These are phyloP conservation scores for Rattus norvegicus DNA, from an alignment of 2,113 vertebrate genomes.

Conservation along the genomic window DNA sequence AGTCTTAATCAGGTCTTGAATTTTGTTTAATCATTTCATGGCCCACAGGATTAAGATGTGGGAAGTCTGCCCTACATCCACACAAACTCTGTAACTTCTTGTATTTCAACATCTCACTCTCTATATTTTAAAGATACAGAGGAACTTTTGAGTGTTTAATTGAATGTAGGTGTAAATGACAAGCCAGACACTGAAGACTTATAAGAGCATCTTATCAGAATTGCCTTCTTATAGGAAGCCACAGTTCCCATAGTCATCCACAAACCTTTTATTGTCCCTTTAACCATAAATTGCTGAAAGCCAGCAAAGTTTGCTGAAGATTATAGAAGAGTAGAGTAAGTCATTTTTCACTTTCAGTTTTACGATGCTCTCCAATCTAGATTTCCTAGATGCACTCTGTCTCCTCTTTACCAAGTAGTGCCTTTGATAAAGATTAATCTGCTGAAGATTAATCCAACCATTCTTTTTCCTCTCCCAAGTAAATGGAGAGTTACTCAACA, in stretches of 20 bases:
- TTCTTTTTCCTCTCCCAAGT: not conserved
- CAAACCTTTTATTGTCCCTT: conserved; percentile 16
- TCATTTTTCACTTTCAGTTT: not conserved
- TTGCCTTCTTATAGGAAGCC: not conserved
- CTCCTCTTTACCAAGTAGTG: not conserved
- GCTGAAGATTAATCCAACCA: conserved; percentile 7
- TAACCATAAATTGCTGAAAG: not conserved
- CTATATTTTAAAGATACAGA: conserved; percentile 33
- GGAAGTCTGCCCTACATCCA: not conserved
- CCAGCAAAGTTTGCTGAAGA: not conserved
- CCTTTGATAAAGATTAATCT: not conserved
- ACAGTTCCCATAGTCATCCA: not conserved
- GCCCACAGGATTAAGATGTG: conserved; percentile 40
- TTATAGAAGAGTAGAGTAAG: not conserved
- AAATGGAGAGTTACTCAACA: not conserved
- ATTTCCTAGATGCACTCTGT: not conserved
- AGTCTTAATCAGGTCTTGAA: conserved; percentile 68
- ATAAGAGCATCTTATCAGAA: not conserved
- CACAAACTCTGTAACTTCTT: not conserved
- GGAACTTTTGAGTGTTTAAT: not conserved
- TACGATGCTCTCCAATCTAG: not conserved
- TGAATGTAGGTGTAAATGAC: not conserved
- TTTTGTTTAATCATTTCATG: conserved; percentile 68
- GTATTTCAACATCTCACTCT: not conserved
- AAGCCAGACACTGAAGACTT: not conserved